Evolutionary conservation across 2,797 vertebrate species (phyloP).

Genomic region (Amniataba percoides): DNA sequence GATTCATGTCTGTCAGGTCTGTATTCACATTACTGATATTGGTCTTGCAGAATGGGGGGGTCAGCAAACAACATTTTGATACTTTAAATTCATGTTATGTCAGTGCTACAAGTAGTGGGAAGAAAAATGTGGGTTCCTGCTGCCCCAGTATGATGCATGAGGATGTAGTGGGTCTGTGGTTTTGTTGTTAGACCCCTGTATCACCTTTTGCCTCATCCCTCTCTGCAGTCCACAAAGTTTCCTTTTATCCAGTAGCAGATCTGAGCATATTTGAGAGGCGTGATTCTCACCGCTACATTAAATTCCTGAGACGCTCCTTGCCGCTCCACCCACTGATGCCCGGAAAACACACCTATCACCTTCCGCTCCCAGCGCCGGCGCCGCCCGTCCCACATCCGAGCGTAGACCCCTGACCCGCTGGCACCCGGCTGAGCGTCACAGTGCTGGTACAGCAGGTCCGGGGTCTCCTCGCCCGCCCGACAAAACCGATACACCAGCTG

Average conservation of each 20-base stretch:
- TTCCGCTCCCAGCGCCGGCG: conserved; percentile 94
- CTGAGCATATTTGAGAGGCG: conserved; percentile 97
- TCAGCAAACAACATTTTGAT: neutral
- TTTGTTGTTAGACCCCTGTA: conserved; percentile 2
- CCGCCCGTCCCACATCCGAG: conserved; percentile 95
- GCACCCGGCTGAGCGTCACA: conserved; percentile 97
- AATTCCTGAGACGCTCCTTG: conserved; percentile 94
- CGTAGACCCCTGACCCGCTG: conserved; percentile 96
- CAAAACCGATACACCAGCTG: conserved; percentile 98
- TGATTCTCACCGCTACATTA: conserved; percentile 97
- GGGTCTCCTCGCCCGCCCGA: conserved; percentile 92
- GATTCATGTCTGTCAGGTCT: conserved; percentile 10
- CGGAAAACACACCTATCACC: conserved; percentile 97
- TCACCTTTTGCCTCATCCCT: conserved; percentile 85
- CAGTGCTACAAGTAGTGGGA: conserved; percentile 40
- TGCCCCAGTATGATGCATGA: conserved; percentile 4
- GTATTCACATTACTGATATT: conserved; percentile 17
- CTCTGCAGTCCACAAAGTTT: conserved; percentile 95
- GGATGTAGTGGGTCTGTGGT: neutral
- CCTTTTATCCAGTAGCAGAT: conserved; percentile 99
- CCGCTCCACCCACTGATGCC: conserved; percentile 97
- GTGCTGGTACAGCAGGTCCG: conserved; percentile 96
- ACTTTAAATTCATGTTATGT: conserved; percentile 22
- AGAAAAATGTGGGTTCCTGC: neutral
- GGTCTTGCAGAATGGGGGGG: neutral